Percentiles rank a stretch among this genome's conserved stretches.
Evolutionary conservation across 2,797 vertebrate species (phyloP).

Genomic region (Ceryle rudis): DNA sequence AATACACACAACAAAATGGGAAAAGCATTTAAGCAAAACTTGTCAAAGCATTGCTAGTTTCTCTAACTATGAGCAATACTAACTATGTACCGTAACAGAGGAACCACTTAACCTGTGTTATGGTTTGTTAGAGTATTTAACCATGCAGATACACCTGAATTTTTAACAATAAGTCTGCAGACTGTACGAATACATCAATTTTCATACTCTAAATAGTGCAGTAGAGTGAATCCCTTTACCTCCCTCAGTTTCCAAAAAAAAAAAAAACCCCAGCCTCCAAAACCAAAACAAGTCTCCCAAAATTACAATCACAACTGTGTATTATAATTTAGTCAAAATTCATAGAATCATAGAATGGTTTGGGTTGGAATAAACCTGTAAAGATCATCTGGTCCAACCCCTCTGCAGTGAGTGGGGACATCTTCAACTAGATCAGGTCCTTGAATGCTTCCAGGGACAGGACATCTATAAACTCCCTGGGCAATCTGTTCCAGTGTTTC

Average conservation of each 20-base stretch:
- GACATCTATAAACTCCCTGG: background rate
- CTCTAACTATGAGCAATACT: background rate
- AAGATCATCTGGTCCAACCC: background rate
- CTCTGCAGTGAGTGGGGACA: background rate
- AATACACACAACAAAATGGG: background rate
- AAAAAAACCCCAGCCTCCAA: background rate
- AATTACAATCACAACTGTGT: background rate
- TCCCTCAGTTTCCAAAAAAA: background rate
- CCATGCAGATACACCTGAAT: background rate
- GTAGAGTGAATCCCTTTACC: background rate
- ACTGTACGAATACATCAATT: background rate
- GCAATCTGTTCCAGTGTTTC: background rate
- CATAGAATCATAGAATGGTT: background rate
- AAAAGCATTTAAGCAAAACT: background rate
- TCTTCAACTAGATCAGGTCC: background rate
- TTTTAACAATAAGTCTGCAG: background rate
- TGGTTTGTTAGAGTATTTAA: background rate
- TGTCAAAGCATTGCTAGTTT: background rate
- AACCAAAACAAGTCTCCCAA: background rate
- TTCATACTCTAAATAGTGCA: background rate
- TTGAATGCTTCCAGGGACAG: accelerated
- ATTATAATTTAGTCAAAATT: background rate
- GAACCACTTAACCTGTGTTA: background rate
- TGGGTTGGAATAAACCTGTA: background rate
- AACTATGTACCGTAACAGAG: background rate